Evolutionary conservation across 1,140 invertebrate genomes (phyloP).

Genomic region (Nebria ingens): DNA sequence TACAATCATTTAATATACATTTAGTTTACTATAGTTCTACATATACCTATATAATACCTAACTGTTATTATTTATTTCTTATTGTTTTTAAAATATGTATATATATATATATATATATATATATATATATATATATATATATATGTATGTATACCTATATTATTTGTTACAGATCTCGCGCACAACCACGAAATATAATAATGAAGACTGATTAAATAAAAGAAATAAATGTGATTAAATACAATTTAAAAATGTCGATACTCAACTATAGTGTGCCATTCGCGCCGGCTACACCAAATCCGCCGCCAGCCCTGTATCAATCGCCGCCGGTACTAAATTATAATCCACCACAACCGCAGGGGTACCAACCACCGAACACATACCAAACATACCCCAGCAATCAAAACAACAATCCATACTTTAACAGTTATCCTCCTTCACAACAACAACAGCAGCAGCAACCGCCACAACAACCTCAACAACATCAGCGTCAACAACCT

Average conservation of each 20-base stretch:
- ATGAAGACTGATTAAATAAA: no score
- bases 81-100: no score
- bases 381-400: neutral
- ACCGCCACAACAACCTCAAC: constrained; percentile 3
- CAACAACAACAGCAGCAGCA: neutral
- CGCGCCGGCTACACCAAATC: neutral
- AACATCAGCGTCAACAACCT: constrained; percentile 17
- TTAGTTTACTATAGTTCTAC: no score
- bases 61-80: no score
- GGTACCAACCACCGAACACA: neutral
- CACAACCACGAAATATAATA: no score
- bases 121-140: no score
- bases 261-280: constrained; percentile 4
- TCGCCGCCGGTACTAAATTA: neutral
- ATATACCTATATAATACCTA: no score
- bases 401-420: constrained; percentile 1
- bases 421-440: constrained; percentile 10
- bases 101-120: no score
- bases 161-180: no score
- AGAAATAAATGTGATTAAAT: no score
- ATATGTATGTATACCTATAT: no score
- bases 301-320: neutral
- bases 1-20: neutral
- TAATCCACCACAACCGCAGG: neutral
- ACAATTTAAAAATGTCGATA: constrained; percentile 4